phyloP scores from a whole-genome alignment of 2,888 invertebrate genomes.

The Melinaea menophilus region DNA sequence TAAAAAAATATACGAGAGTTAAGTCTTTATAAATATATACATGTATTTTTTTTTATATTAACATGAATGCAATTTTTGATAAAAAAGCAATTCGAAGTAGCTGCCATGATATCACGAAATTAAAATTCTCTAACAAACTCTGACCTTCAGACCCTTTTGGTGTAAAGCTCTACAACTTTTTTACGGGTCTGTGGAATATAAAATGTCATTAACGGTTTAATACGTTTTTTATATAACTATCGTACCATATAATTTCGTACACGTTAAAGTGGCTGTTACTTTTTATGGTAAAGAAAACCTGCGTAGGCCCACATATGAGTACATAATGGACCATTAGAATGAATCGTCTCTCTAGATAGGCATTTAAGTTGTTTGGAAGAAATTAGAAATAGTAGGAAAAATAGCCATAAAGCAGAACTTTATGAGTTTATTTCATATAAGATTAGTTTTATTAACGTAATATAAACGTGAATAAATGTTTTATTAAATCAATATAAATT shows the following conservation, averaged over 20 bases:
- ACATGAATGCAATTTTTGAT: no score
- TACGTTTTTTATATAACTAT: constrained; percentile 4
- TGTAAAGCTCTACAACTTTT: neutral
- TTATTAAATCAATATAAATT: constrained; percentile 12
- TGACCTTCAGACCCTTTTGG: neutral
- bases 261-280: constrained; percentile 11
- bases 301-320: constrained; percentile 23
- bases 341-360: constrained; percentile 15
- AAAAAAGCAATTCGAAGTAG: no score
- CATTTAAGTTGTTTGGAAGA: constrained; percentile 25
- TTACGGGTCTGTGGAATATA: neutral
- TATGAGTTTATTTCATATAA: constrained; percentile 27
- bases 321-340: constrained; percentile 27
- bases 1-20: no score
- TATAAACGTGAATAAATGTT: constrained; percentile 18
- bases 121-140: neutral
- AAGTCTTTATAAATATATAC: no score
- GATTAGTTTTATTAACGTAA: constrained; percentile 29
- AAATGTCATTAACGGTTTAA: constrained; percentile 1
- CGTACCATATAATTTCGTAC: constrained; percentile 2
- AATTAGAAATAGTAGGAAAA: constrained; percentile 32
- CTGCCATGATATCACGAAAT: neutral
- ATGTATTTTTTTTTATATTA: no score
- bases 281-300: constrained; percentile 23
- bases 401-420: constrained; percentile 27